phyloP scores from a whole-genome alignment of 1,140 invertebrate genomes.

The Aphidius ervi region DNA sequence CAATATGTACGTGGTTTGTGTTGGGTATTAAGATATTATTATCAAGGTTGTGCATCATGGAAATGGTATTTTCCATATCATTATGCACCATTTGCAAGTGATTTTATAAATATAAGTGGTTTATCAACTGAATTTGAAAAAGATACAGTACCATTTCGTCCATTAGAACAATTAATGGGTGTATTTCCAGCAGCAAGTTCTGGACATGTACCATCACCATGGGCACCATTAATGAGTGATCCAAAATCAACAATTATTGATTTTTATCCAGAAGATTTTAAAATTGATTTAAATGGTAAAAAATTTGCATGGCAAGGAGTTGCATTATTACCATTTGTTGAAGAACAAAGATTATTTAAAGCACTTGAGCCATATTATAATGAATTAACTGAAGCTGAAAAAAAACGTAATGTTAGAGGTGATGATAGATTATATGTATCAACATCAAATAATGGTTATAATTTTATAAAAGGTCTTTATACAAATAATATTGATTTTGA shows the following conservation, averaged over 20 bases:
- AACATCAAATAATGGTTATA: slow-evolving; percentile 63
- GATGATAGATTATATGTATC: slow-evolving; percentile 78
- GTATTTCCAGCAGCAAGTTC: slow-evolving; percentile 98
- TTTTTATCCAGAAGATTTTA: slow-evolving; percentile 98
- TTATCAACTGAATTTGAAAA: slow-evolving; percentile 84
- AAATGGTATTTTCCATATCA: slow-evolving; percentile 99
- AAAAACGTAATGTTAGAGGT: slow-evolving; percentile 65
- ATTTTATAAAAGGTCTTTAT: slow-evolving; percentile 69
- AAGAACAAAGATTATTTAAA: slow-evolving; percentile 86
- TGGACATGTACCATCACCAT: slow-evolving; percentile 87
- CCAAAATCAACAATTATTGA: slow-evolving; percentile 95
- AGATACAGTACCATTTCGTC: slow-evolving; percentile 89
- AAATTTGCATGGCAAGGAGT: slow-evolving; percentile 99
- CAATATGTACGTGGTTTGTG: slow-evolving; percentile 95
- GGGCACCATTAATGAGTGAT: slow-evolving; percentile 92
- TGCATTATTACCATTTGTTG: slow-evolving; percentile 95
- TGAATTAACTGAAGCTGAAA: slow-evolving; percentile 76
- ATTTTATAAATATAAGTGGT: slow-evolving; percentile 89
- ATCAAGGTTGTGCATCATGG: slow-evolving; percentile 99
- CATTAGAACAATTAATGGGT: slow-evolving; percentile 97
- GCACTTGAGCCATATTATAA: slow-evolving; percentile 79
- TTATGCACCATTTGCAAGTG: slow-evolving; percentile 99
- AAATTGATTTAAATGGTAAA: slow-evolving; percentile 98
- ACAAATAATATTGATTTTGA: slow-evolving; percentile 53
- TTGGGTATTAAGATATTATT: slow-evolving; percentile 98